phyloP scores from a whole-genome alignment of 2,797 vertebrate genomes.

The Cyclura pinguis region DNA sequence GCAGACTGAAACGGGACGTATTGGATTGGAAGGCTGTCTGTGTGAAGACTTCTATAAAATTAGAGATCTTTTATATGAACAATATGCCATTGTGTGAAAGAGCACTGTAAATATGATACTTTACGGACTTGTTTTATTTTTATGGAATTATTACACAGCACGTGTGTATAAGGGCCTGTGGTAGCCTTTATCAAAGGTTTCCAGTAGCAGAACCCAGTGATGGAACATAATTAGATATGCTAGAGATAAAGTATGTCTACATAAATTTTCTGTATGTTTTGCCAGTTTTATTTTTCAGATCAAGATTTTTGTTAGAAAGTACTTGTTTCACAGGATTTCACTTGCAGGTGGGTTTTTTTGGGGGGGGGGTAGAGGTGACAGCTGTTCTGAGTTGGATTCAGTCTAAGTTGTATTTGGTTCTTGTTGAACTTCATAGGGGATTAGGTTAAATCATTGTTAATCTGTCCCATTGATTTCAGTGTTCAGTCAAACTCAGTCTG shows the following conservation, averaged over 20 bases:
- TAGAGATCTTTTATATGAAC: slow-evolving; percentile 96
- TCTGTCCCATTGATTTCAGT: slow-evolving; percentile 6
- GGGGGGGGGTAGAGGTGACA: slow-evolving; percentile 15
- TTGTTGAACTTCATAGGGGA: neutral
- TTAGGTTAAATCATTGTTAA: neutral
- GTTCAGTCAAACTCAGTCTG: neutral
- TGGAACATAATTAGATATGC: slow-evolving; percentile 63
- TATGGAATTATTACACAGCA: slow-evolving; percentile 72
- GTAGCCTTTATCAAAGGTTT: slow-evolving; percentile 55
- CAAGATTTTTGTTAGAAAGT: neutral
- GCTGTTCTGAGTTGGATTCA: slow-evolving; percentile 6
- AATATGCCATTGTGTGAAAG: slow-evolving; percentile 94
- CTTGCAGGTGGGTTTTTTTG: slow-evolving; percentile 28
- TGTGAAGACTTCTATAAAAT: slow-evolving; percentile 99
- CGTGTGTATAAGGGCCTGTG: slow-evolving; percentile 70
- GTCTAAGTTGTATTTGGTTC: neutral
- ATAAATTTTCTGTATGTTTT: slow-evolving; percentile 65
- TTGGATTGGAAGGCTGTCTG: slow-evolving; percentile 96
- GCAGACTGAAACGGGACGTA: slow-evolving; percentile 97
- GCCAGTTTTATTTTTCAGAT: slow-evolving; percentile 48
- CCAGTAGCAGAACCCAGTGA: slow-evolving; percentile 37
- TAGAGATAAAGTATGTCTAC: slow-evolving; percentile 51
- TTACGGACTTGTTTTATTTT: slow-evolving; percentile 70
- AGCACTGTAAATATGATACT: slow-evolving; percentile 56
- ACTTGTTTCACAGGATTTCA: slow-evolving; percentile 20